Conservation (phyloP, 2,888 invertebrate genomes). For the Polyommatus iphigenia region DNA sequence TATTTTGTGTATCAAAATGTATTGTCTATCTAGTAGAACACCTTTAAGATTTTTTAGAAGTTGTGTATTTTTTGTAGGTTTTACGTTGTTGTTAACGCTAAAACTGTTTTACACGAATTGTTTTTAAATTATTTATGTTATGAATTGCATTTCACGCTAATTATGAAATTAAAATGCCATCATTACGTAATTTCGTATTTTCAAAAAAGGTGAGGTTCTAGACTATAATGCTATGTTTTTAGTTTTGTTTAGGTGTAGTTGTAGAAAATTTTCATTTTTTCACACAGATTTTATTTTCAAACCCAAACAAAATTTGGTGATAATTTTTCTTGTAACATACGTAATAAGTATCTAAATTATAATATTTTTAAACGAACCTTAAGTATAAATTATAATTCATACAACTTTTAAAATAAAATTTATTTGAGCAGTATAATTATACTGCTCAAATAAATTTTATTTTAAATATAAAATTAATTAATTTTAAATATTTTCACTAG, state of each 20-base stretch:
- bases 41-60: not conserved
- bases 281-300: not conserved
- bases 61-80: not conserved
- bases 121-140: not conserved
- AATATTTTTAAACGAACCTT: not conserved
- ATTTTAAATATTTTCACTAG: not conserved
- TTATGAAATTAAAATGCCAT: not conserved
- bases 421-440: not conserved
- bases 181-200: conserved; percentile 1
- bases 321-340: not conserved
- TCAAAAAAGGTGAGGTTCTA: conserved; percentile 14
- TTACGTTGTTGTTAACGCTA: no score
- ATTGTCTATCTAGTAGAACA: not conserved
- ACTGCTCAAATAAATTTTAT: no score
- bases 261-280: not conserved
- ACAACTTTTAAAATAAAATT: not conserved
- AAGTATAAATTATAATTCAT: not conserved
- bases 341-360: not conserved
- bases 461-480: not conserved
- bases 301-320: not conserved
- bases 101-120: not conserved
- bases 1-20: not conserved
- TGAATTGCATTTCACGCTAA: not conserved
- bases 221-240: not conserved
- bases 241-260: not conserved